These are phyloP conservation scores for Kryptolebias ocellatus DNA, from an alignment of 2,797 vertebrate genomes.

Conservation along the genomic window DNA sequence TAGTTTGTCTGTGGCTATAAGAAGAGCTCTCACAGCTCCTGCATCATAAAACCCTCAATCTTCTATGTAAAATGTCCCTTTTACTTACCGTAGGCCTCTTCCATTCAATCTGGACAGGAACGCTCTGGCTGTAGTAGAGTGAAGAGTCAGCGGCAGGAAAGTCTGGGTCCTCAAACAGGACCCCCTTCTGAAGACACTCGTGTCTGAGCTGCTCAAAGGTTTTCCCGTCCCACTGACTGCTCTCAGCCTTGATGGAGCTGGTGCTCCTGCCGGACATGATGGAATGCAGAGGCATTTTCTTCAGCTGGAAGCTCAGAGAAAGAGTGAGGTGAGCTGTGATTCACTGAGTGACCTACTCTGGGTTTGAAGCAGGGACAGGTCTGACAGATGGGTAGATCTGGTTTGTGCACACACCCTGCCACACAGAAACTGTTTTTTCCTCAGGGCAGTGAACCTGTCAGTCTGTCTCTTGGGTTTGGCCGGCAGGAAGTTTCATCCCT, in stretches of 20 bases:
- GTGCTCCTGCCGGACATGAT: constrained; percentile 33
- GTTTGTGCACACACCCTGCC: constrained; percentile 55
- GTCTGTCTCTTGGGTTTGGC: constrained; percentile 38
- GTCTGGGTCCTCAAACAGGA: constrained; percentile 90
- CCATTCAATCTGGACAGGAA: constrained; percentile 88
- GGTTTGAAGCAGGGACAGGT: constrained; percentile 40
- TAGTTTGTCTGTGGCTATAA: too few species aligned
- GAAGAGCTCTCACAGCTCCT: background rate
- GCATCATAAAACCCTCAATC: background rate
- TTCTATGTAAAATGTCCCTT: accelerated
- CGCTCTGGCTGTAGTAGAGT: constrained; percentile 89
- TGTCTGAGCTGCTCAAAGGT: constrained; percentile 83
- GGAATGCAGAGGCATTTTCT: constrained; percentile 81
- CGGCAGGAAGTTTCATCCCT: constrained; percentile 30
- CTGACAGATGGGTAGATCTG: constrained; percentile 52
- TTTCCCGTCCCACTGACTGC: constrained; percentile 83
- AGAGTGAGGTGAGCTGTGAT: constrained; percentile 32
- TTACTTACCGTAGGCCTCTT: constrained; percentile 89
- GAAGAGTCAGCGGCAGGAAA: constrained; percentile 86
- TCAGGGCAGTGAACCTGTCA: constrained; percentile 53
- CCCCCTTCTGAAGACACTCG: constrained; percentile 78
- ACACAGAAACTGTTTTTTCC: constrained; percentile 76
- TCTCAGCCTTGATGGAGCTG: constrained; percentile 35
- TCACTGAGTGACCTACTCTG: constrained; percentile 19
- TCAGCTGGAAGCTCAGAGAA: constrained; percentile 7